These are phyloP conservation scores for Gadopsis marmoratus DNA, from an alignment of 2,797 vertebrate species.

Conservation along the genomic window DNA sequence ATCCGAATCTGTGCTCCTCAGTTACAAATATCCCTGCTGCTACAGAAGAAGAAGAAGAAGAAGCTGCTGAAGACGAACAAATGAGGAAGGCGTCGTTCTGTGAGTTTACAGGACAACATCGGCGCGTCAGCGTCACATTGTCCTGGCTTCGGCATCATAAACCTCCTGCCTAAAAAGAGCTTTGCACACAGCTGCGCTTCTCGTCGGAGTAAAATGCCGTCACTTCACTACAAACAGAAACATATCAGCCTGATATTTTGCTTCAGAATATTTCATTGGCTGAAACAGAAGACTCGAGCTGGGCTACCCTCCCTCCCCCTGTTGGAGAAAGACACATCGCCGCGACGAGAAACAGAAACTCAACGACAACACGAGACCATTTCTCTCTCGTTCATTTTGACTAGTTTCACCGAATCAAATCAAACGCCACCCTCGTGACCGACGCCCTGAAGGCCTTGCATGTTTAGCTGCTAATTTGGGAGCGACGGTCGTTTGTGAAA, in stretches of 20 bases:
- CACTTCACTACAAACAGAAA: background rate
- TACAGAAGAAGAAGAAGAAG: background rate
- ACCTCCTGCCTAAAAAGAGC: background rate
- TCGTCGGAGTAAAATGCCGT: background rate
- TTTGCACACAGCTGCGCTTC: background rate
- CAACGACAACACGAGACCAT: background rate
- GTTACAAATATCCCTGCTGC: slow-evolving; percentile 4
- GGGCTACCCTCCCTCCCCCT: background rate
- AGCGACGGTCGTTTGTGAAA: background rate
- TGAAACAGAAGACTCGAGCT: background rate
- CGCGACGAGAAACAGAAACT: background rate
- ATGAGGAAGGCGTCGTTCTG: background rate
- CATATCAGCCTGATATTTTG: background rate
- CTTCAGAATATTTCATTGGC: background rate
- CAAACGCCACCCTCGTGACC: background rate
- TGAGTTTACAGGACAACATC: too few species aligned
- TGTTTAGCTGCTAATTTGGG: too few species aligned
- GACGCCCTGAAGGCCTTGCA: too few species aligned
- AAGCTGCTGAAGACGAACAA: background rate
- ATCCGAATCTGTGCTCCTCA: background rate
- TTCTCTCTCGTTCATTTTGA: background rate
- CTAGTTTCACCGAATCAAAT: slow-evolving; percentile 6
- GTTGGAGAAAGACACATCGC: background rate
- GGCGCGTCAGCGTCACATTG: background rate
- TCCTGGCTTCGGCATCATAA: background rate